These are phyloP conservation scores for Suncus etruscus DNA, from an alignment of 2,113 vertebrate species.

Conservation along the genomic window DNA sequence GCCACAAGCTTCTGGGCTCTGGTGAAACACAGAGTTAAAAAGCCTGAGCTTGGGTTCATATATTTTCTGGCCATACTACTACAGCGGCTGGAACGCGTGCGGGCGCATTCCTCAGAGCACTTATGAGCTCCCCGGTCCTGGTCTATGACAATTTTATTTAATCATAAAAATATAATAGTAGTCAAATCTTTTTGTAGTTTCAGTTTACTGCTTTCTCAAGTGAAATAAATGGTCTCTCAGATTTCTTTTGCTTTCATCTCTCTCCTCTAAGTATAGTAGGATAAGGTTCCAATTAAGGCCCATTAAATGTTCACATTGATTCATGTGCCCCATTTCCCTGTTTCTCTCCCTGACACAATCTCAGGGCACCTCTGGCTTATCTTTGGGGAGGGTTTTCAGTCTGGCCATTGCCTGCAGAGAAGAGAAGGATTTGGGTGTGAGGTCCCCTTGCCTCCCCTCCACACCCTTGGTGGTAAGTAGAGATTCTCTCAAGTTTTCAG, in stretches of 20 bases:
- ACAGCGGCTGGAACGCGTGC: constrained; percentile 2
- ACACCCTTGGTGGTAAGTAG: background rate
- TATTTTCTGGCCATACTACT: constrained; percentile 48
- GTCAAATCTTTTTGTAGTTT: constrained; percentile 79
- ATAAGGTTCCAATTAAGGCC: constrained; percentile 83
- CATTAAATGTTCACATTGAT: constrained; percentile 80
- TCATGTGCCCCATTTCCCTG: constrained; percentile 74
- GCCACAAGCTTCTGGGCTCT: background rate
- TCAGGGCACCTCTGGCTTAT: constrained; percentile 40
- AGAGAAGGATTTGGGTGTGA: constrained; percentile 33
- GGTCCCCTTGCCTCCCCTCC: background rate
- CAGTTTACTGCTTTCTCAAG: constrained; percentile 78
- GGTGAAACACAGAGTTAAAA: constrained; percentile 20
- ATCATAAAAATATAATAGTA: constrained; percentile 77
- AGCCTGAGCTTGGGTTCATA: background rate
- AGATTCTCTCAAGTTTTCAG: background rate
- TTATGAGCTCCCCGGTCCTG: constrained; percentile 56
- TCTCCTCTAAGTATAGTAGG: constrained; percentile 71
- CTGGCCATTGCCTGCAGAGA: background rate
- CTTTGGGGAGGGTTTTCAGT: constrained; percentile 31
- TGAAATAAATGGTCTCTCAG: constrained; percentile 79
- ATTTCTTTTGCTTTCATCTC: constrained; percentile 81
- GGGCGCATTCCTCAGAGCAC: constrained; percentile 42
- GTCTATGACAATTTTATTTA: constrained; percentile 78
- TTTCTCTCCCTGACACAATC: constrained; percentile 54